Conservation (phyloP, 92 coral and sea anemone genomes). For the Porites lobata region DNA sequence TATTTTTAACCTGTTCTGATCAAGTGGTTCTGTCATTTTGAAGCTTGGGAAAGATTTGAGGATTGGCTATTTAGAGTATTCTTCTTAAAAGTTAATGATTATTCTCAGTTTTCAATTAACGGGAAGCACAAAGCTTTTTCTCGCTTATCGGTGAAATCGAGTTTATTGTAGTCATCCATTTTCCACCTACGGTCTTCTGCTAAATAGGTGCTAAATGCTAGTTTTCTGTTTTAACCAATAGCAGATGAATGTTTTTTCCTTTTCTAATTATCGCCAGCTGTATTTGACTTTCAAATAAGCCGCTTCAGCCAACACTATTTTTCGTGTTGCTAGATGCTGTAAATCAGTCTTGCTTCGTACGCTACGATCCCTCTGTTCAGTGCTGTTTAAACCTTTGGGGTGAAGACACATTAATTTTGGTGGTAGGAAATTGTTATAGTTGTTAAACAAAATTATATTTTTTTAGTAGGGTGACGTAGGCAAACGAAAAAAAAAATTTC, state of each 20-base stretch:
- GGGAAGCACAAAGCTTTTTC: background rate
- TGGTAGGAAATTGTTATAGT: no score
- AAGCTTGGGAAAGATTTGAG: no score
- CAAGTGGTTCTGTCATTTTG: no score
- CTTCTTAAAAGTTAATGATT: constrained; percentile 1
- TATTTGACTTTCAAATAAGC: background rate
- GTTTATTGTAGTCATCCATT: background rate
- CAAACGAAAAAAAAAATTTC: no score
- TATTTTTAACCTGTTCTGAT: no score
- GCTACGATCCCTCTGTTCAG: no score
- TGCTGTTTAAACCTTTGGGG: no score
- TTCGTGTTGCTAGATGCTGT: background rate
- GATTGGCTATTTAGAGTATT: background rate
- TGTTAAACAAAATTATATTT: no score
- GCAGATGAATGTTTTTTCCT: background rate
- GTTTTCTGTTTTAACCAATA: background rate
- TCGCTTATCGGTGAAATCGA: background rate
- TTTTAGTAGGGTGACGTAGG: no score
- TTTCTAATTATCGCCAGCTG: background rate
- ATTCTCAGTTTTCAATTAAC: background rate
- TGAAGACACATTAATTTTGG: no score
- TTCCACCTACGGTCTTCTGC: background rate
- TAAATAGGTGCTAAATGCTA: background rate
- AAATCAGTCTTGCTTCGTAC: no score
- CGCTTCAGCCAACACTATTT: background rate